These are phyloP conservation scores for Chionis minor DNA, from an alignment of 2,113 vertebrate species.

Conservation along the genomic window DNA sequence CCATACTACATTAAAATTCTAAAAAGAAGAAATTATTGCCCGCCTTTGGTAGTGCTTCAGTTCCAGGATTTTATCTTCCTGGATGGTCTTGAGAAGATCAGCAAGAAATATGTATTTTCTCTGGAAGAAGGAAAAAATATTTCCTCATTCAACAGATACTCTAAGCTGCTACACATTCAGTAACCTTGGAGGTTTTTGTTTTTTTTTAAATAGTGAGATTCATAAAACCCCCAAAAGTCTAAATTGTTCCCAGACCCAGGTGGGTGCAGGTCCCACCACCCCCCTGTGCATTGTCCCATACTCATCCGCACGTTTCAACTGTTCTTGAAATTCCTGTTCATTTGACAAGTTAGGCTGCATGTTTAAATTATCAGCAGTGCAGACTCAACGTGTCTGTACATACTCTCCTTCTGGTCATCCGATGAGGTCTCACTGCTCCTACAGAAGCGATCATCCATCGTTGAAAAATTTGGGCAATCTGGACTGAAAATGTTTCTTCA, in stretches of 20 bases:
- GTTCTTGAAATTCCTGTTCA: not conserved
- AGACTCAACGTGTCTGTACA: accelerated
- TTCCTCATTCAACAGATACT: not conserved
- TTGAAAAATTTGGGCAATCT: not conserved
- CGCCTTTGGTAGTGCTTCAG: not conserved
- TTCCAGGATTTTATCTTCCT: not conserved
- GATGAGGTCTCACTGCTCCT: not conserved
- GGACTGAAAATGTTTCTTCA: not conserved
- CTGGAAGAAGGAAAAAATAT: not conserved
- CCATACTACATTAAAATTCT: not conserved
- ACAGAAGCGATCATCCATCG: not conserved
- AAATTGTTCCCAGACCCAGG: not conserved
- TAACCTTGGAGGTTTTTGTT: not conserved
- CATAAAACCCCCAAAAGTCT: not conserved
- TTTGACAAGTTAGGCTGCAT: not conserved
- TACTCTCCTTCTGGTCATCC: not conserved
- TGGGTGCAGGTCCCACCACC: not conserved
- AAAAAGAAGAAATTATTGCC: not conserved
- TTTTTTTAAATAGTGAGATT: not conserved
- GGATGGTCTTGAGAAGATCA: not conserved
- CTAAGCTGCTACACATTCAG: not conserved
- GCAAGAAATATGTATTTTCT: not conserved
- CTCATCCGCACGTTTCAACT: not conserved
- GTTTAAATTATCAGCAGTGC: not conserved
- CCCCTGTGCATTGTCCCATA: accelerated